These are phyloP conservation scores for Sweltsa coloradensis DNA, from an alignment of 1,140 invertebrate genomes.

Conservation along the genomic window DNA sequence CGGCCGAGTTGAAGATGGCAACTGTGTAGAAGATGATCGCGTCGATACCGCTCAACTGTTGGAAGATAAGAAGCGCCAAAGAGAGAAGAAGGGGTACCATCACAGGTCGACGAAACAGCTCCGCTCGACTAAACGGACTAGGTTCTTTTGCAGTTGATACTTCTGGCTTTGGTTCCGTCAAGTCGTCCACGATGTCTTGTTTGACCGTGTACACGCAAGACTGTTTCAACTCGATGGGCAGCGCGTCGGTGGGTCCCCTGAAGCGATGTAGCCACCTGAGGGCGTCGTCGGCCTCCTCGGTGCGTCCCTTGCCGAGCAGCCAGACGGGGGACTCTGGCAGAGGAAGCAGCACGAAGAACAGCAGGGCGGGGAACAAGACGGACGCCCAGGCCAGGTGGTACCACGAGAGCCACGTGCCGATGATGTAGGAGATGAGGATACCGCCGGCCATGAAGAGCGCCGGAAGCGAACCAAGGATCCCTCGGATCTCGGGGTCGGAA, in stretches of 20 bases:
- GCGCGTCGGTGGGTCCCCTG: slow-evolving; percentile 13
- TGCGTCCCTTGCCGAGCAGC: slow-evolving; percentile 33
- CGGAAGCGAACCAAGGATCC: slow-evolving; percentile 45
- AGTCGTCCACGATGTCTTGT: too few species aligned
- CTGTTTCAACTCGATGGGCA: neutral
- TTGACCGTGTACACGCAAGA: too few species aligned
- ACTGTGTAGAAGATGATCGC: slow-evolving; percentile 57
- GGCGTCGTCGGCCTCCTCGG: slow-evolving; percentile 31
- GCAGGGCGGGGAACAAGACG: slow-evolving; percentile 27
- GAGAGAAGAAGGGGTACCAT: slow-evolving; percentile 19
- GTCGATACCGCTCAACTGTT: slow-evolving; percentile 54
- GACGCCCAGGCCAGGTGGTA: slow-evolving; percentile 36
- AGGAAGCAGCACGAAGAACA: slow-evolving; percentile 35
- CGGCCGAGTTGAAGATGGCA: slow-evolving; percentile 43
- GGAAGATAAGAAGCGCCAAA: slow-evolving; percentile 39
- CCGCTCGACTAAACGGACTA: neutral
- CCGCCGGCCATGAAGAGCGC: slow-evolving; percentile 48
- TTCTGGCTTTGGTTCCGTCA: neutral
- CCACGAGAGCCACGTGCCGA: slow-evolving; percentile 45
- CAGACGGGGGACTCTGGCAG: slow-evolving; percentile 45
- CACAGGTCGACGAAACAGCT: slow-evolving; percentile 5
- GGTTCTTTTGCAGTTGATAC: neutral
- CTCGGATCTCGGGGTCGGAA: slow-evolving; percentile 44
- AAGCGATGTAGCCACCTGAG: slow-evolving; percentile 32
- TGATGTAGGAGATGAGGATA: slow-evolving; percentile 42